phyloP scores from a whole-genome alignment of 92 coral and sea anemone species.

The Meandrina meandrites region DNA sequence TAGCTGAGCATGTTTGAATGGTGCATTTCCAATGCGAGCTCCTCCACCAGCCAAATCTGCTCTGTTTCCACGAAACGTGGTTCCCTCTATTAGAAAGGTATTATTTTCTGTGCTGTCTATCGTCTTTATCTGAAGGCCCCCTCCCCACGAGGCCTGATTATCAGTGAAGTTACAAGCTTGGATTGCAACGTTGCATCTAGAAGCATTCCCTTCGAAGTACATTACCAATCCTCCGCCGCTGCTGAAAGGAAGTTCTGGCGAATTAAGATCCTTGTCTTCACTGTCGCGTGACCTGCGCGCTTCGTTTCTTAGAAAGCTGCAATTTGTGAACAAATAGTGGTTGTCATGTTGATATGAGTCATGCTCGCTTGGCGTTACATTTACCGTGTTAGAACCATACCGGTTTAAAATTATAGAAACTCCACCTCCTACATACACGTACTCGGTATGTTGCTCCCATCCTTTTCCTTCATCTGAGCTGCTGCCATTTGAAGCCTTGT shows the following conservation, averaged over 20 bases:
- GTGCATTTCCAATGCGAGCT: slow-evolving; percentile 59
- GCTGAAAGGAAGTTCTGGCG: slow-evolving; percentile 66
- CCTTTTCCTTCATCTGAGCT: too few species aligned
- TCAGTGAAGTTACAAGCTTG: slow-evolving; percentile 51
- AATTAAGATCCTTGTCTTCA: slow-evolving; percentile 28
- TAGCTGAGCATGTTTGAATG: slow-evolving; percentile 18
- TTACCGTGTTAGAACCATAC: slow-evolving; percentile 41
- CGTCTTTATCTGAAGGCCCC: slow-evolving; percentile 73
- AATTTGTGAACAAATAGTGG: slow-evolving; percentile 46
- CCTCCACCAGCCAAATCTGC: slow-evolving; percentile 84
- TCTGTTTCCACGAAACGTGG: slow-evolving; percentile 43
- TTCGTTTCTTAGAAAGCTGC: slow-evolving; percentile 67
- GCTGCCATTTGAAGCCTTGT: background rate
- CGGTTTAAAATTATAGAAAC: slow-evolving; percentile 59
- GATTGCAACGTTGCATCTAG: slow-evolving; percentile 60
- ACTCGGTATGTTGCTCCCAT: background rate
- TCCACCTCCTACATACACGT: slow-evolving; percentile 74
- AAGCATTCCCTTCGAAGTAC: slow-evolving; percentile 73
- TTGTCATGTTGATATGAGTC: slow-evolving; percentile 71
- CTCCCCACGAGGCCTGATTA: slow-evolving; percentile 87
- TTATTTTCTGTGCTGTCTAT: slow-evolving; percentile 52
- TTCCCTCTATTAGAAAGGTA: slow-evolving; percentile 27
- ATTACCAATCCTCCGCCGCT: slow-evolving; percentile 87
- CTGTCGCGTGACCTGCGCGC: slow-evolving; percentile 46
- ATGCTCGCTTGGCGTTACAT: background rate